Conservation (phyloP, 2,113 vertebrate species). For the Gavialis gangeticus region DNA sequence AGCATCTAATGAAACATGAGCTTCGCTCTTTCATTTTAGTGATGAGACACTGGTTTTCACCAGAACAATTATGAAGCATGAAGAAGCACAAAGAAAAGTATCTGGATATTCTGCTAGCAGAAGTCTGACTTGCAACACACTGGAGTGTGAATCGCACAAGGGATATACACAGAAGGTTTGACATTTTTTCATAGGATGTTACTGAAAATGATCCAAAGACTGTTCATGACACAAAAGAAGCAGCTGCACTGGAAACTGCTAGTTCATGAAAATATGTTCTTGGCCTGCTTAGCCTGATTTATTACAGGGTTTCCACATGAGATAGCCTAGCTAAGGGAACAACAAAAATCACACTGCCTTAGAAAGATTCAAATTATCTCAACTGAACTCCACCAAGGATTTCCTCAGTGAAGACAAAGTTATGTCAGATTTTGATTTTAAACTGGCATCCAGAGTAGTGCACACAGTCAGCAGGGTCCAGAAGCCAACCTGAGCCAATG, state of each 20-base stretch:
- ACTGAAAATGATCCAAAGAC: not conserved
- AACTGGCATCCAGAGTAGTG: not conserved
- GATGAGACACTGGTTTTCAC: not conserved
- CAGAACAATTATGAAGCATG: not conserved
- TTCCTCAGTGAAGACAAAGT: not conserved
- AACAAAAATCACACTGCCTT: not conserved
- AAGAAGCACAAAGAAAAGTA: not conserved
- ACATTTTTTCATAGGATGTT: not conserved
- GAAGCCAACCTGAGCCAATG: not conserved
- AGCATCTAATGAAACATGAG: not conserved
- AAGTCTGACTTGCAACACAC: not conserved
- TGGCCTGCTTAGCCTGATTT: not conserved
- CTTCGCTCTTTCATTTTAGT: not conserved
- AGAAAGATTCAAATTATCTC: not conserved
- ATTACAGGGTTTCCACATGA: not conserved
- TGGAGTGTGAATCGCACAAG: not conserved
- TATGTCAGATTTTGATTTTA: not conserved
- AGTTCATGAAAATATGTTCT: not conserved
- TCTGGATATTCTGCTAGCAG: not conserved
- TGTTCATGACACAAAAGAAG: not conserved
- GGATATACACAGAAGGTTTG: not conserved
- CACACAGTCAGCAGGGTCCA: not conserved
- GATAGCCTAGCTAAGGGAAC: not conserved
- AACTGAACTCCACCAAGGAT: not conserved
- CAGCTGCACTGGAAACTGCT: not conserved